phyloP scores from a whole-genome alignment of 2,113 vertebrate species.

The Tamias sibiricus region DNA sequence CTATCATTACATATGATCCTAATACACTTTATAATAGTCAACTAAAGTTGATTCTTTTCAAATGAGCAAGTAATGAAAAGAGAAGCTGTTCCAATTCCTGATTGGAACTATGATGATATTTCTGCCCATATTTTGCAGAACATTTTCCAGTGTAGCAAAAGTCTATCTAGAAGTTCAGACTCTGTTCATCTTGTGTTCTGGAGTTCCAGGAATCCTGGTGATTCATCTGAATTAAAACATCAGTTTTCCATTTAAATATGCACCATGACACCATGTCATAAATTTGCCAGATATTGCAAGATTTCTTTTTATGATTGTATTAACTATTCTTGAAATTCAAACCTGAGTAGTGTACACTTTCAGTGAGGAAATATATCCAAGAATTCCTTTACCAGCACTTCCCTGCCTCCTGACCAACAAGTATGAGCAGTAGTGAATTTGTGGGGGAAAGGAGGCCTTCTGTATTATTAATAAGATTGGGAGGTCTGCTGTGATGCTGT shows the following conservation, averaged over 20 bases:
- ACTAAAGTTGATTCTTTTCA: constrained; percentile 50
- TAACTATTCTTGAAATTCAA: constrained; percentile 42
- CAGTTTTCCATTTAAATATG: constrained; percentile 63
- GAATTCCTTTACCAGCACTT: background rate
- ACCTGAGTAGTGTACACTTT: background rate
- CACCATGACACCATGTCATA: background rate
- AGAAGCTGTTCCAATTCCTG: background rate
- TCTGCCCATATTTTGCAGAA: constrained; percentile 58
- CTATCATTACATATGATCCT: background rate
- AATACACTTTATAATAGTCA: background rate
- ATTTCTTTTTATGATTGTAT: constrained; percentile 36
- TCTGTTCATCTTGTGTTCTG: constrained; percentile 27
- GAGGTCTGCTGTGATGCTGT: background rate
- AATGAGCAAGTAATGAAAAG: background rate
- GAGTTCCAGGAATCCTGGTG: constrained; percentile 64
- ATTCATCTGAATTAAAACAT: constrained; percentile 62
- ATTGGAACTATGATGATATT: constrained; percentile 50
- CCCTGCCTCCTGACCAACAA: background rate
- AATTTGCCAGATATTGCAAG: constrained; percentile 2
- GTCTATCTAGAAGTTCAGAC: constrained; percentile 10
- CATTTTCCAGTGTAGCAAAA: constrained; percentile 51
- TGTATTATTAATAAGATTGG: background rate
- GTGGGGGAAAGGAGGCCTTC: background rate
- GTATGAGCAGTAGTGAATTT: background rate
- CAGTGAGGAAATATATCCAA: background rate